Conservation (phyloP, 2,888 invertebrate species). For the Eulithis prunata region DNA sequence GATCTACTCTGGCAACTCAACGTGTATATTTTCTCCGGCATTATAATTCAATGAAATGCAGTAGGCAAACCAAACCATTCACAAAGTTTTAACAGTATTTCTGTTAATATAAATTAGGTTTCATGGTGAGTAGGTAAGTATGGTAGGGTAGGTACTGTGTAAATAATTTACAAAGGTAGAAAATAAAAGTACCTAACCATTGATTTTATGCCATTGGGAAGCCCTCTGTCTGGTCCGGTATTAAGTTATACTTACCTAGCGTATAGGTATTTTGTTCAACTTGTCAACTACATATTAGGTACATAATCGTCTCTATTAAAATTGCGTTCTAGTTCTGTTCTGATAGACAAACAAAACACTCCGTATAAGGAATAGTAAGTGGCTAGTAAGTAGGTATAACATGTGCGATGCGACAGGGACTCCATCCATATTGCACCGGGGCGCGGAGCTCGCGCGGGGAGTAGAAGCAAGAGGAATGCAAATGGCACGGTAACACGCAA, state of each 20-base stretch:
- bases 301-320: not conserved
- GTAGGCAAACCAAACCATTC: not conserved
- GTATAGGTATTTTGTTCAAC: too few relatives aligned
- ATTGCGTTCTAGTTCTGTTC: not conserved
- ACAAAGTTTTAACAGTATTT: not conserved
- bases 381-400: constrained; percentile 1
- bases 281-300: too few relatives aligned
- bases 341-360: constrained; percentile 4
- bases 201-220: too few relatives aligned
- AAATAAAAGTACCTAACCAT: too few relatives aligned
- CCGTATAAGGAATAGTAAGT: constrained; percentile 13
- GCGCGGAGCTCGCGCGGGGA: not conserved
- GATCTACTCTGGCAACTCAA: constrained; percentile 32
- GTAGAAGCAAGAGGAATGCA: constrained; percentile 31
- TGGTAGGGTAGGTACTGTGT: too few relatives aligned
- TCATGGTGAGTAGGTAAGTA: too few relatives aligned
- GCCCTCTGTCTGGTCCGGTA: too few relatives aligned
- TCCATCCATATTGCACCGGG: constrained; percentile 17
- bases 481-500: constrained; percentile 26
- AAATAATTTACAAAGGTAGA: too few relatives aligned
- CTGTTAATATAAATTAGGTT: too few relatives aligned
- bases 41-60: not conserved
- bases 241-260: too few relatives aligned
- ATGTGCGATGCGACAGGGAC: constrained; percentile 3
- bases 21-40: constrained; percentile 21